phyloP scores from a whole-genome alignment of 2,113 vertebrate genomes.

The Oriolus oriolus region DNA sequence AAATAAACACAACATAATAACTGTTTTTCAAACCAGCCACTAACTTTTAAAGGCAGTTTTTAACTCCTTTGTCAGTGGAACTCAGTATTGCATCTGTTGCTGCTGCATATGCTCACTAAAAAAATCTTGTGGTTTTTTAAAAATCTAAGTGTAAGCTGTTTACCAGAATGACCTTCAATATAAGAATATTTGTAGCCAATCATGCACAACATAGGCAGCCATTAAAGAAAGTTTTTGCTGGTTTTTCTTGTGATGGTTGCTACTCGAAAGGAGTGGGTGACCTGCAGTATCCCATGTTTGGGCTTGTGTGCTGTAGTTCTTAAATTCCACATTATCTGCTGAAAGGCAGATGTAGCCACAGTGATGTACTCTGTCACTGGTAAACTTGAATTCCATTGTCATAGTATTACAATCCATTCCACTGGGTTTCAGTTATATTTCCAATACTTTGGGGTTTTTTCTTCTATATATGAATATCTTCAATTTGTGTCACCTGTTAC shows the following conservation, averaged over 20 bases:
- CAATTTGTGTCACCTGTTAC: not conserved
- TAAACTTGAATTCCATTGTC: not conserved
- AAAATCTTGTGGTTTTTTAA: not conserved
- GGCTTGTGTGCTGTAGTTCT: not conserved
- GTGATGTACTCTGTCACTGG: accelerated
- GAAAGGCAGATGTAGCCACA: not conserved
- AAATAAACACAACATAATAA: not conserved
- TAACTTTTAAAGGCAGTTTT: not conserved
- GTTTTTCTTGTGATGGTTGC: not conserved
- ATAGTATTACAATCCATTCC: not conserved
- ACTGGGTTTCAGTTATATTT: not conserved
- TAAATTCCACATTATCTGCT: not conserved
- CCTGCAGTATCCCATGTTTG: not conserved
- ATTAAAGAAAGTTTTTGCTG: not conserved
- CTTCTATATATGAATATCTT: not conserved
- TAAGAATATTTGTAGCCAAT: not conserved
- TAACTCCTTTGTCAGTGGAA: not conserved
- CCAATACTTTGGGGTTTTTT: not conserved
- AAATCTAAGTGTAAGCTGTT: not conserved
- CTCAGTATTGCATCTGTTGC: not conserved
- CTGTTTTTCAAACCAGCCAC: not conserved
- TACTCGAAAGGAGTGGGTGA: not conserved
- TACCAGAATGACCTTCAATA: not conserved
- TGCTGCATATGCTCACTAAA: not conserved
- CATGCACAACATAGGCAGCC: not conserved